Base-by-base conservation (phyloP, 2,797 vertebrate genomes). In the Chelonia mydas region DNA sequence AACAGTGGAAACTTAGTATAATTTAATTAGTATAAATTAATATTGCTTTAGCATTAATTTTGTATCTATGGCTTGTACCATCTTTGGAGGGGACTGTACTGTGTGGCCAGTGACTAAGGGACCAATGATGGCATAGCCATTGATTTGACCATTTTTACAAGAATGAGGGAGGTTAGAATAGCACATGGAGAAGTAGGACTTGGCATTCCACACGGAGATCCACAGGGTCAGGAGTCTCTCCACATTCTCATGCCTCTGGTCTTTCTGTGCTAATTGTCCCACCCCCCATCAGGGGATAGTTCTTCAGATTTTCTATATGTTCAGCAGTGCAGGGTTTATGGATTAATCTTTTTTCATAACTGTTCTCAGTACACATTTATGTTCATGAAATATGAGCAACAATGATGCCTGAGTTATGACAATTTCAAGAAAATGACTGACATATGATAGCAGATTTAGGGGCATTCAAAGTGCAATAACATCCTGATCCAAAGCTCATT, bases 351-450 rank as follows among this genome's bases (percentile, higher is more conserved):
- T 76, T 81, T 83, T 5, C n/a, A 81, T 0, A 4, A 0, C 0
- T 2, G 41, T 94, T 94, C 86, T 59, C 79, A 92, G 27, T 90
- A 86, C 86, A 94, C 83, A 74, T 17, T 96, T 96, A 92, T 89
- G 82, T 47, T 37, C 25, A 94, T 90, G 23, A 91, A 92, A 94
- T 81, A 79, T 54, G 55, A 96, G 83, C 84, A 94, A 94, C 76
- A 89, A 95, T 16, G 49, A 80, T 90, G 51, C 11, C 10, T 87
- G 92, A 97, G 61, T 95, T 94, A 88, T 23, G 57, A 50, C 41
- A 92, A 83, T 76, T 93, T 89, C 11, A 59, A 81, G 88, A 87
- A 57, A 74, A 94, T 45, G 50, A 45, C 28, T 93, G 80, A 93
- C 81, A 89, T 94, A 89, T 93, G 59, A 88, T 1, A 89, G 1